phyloP scores from a whole-genome alignment of 2,113 vertebrate genomes.

The Stigmatopora argus region DNA sequence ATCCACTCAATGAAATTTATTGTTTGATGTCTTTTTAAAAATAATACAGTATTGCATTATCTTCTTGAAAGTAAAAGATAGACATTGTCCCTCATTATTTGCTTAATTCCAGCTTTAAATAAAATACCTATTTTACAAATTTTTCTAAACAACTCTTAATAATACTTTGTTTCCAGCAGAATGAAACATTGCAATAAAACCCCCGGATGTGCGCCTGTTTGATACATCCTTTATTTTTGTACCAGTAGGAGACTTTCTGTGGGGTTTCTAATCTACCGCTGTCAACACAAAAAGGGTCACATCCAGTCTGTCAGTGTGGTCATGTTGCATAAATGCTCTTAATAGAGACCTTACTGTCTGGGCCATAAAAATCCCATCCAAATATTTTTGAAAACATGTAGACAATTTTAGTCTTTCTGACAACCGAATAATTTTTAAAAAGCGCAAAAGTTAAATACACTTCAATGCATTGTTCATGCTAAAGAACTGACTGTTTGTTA shows the following conservation, averaged over 20 bases:
- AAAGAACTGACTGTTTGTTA: too few relatives aligned
- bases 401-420: too few relatives aligned
- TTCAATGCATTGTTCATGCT: too few relatives aligned
- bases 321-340: slow-evolving; percentile 3
- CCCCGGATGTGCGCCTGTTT: background rate
- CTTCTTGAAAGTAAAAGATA: background rate
- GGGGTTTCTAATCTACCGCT: background rate
- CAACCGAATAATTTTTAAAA: too few relatives aligned
- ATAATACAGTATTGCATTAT: background rate
- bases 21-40: background rate
- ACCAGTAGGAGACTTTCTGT: background rate
- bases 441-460: too few relatives aligned
- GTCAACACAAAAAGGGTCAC: background rate
- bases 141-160: slow-evolving; percentile 1
- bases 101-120: slow-evolving; percentile 5
- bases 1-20: background rate
- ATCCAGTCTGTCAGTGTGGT: slow-evolving; percentile 4
- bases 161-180: background rate
- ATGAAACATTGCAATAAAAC: background rate
- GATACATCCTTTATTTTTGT: background rate
- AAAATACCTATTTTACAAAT: slow-evolving; percentile 5
- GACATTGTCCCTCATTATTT: slow-evolving; percentile 9
- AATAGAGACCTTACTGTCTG: background rate
- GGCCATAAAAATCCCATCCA: background rate
- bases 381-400: too few relatives aligned